Evolutionary conservation across 1,140 invertebrate genomes (phyloP).

Genomic region (Homalodisca vitripennis): DNA sequence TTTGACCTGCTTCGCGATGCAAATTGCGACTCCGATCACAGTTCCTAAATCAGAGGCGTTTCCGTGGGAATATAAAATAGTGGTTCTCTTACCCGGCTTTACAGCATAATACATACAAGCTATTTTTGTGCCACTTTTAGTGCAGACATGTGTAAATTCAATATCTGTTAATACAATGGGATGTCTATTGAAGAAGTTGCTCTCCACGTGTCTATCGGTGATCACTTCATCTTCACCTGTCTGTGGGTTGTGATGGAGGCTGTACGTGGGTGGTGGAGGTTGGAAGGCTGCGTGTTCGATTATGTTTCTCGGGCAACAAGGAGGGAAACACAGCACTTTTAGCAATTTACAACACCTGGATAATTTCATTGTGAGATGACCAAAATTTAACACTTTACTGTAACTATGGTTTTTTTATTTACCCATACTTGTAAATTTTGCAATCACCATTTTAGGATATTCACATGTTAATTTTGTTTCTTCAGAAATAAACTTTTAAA

Average conservation of each 20-base stretch:
- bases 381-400: no score
- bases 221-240: slow-evolving; percentile 35
- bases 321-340: slow-evolving; percentile 72
- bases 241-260: slow-evolving; percentile 45
- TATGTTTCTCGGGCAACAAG: slow-evolving; percentile 70
- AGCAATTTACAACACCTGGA: no score
- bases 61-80: slow-evolving; percentile 72
- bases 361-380: no score
- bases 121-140: slow-evolving; percentile 60
- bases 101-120: slow-evolving; percentile 67
- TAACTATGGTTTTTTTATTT: no score
- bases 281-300: slow-evolving; percentile 74
- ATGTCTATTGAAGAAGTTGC: slow-evolving; percentile 60
- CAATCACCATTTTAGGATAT: no score
- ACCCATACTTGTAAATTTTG: no score
- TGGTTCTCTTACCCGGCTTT: slow-evolving; percentile 58
- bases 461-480: no score
- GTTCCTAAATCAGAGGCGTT: slow-evolving; percentile 67
- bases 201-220: slow-evolving; percentile 46
- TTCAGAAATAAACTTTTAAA: no score
- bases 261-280: slow-evolving; percentile 70
- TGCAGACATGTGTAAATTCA: slow-evolving; percentile 57
- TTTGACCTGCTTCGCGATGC: slow-evolving; percentile 63
- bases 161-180: slow-evolving; percentile 54
- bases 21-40: slow-evolving; percentile 69